A percentile compares a stretch with the other conserved stretches of the same genome.
These are phyloP conservation scores for Prietella phreatophila DNA, from an alignment of 2,113 vertebrate species.

Conservation along the genomic window DNA sequence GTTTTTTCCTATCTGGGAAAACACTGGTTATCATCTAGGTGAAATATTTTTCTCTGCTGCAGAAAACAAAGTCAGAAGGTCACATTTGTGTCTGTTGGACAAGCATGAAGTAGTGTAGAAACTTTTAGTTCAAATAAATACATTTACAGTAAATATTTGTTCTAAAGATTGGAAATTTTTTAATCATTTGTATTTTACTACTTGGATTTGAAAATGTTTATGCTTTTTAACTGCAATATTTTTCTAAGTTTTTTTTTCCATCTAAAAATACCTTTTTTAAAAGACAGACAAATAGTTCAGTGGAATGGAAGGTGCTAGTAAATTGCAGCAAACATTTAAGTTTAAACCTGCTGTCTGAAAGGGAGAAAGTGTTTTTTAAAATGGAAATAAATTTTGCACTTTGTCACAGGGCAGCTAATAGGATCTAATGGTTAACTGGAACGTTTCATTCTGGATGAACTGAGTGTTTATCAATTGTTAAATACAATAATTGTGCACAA, in stretches of 20 bases:
- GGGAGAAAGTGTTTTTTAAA: conserved; percentile 33
- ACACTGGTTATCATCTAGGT: conserved; percentile 18
- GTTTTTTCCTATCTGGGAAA: background rate
- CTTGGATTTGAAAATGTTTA: conserved; percentile 2
- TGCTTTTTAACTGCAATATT: conserved; percentile 50
- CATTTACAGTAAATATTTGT: conserved; percentile 9
- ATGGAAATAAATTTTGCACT: conserved; percentile 39
- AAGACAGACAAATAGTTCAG: conserved; percentile 5
- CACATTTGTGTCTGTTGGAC: background rate
- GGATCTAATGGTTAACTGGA: conserved; percentile 16
- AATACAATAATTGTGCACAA: conserved; percentile 41
- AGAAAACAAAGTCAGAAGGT: background rate
- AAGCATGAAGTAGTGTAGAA: conserved; percentile 25
- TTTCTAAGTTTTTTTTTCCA: conserved; percentile 46
- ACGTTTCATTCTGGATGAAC: conserved; percentile 21
- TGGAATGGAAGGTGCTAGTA: conserved; percentile 7
- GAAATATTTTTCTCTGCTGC: conserved; percentile 37
- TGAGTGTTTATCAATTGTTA: conserved; percentile 25
- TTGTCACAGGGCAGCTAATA: conserved; percentile 52
- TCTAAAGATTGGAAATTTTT: background rate
- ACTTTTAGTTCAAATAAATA: conserved; percentile 27
- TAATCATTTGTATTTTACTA: conserved; percentile 40
- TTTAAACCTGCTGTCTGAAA: conserved; percentile 34
- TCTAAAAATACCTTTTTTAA: conserved; percentile 32
- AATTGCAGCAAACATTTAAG: conserved; percentile 11